These are phyloP conservation scores for Oreochromis tanganicae DNA, from an alignment of 2,113 vertebrate genomes.

Conservation along the genomic window DNA sequence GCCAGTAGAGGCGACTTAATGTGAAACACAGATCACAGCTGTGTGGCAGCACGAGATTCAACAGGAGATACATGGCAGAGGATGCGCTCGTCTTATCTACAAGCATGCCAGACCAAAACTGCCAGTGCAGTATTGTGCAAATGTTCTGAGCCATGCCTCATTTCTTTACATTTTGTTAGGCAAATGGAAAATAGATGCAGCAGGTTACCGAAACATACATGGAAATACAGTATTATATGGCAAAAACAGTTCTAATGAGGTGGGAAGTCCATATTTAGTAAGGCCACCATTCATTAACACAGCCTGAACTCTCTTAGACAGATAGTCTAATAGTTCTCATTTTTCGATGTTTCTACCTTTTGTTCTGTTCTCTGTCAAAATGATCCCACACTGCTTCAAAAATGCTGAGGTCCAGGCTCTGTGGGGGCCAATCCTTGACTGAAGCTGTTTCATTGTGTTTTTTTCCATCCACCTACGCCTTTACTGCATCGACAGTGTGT, in stretches of 20 bases:
- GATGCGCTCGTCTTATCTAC: background rate
- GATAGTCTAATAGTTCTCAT: background rate
- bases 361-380: background rate
- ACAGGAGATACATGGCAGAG: background rate
- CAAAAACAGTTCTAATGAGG: background rate
- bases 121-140: background rate
- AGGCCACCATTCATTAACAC: background rate
- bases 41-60: background rate
- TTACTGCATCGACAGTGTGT: background rate
- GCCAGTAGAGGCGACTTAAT: background rate
- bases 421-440: background rate
- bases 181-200: background rate
- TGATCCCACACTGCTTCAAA: background rate
- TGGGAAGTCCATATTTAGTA: background rate
- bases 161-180: background rate
- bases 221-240: background rate
- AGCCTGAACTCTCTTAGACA: background rate
- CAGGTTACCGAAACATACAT: background rate
- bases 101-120: background rate
- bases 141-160: background rate
- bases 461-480: background rate
- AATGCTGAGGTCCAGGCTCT: background rate
- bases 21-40: background rate
- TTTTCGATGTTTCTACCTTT: background rate
- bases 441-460: background rate